Conservation (phyloP, 2,797 vertebrate species). For the Sternotherus odoratus region DNA sequence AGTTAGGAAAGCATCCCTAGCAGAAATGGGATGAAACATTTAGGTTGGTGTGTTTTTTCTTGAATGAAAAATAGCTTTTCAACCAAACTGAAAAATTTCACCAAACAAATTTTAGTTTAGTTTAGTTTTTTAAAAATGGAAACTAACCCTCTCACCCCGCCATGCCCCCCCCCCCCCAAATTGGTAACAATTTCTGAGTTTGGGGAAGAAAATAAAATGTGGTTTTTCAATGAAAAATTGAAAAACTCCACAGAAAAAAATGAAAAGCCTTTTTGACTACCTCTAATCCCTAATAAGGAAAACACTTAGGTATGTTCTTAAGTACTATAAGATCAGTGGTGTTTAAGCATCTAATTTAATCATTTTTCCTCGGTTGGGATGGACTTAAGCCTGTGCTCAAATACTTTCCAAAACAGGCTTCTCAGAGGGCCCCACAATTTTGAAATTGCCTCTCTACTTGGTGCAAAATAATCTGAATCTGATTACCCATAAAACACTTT, state of each 20-base stretch:
- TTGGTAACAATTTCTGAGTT: not conserved
- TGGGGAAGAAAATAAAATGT: not conserved
- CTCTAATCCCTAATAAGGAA: not conserved
- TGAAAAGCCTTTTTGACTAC: not conserved
- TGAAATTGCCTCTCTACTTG: not conserved
- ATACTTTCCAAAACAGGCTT: not conserved
- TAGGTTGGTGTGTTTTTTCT: not conserved
- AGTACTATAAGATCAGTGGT: not conserved
- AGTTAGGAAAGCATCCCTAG: not conserved
- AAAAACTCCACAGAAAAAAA: not conserved
- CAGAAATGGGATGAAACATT: not conserved
- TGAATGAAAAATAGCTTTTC: not conserved
- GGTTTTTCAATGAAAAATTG: not conserved
- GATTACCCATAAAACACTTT: not conserved
- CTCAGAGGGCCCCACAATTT: not conserved
- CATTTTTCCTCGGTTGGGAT: not conserved
- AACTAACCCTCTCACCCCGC: not conserved
- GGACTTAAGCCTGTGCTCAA: not conserved
- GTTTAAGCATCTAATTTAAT: not conserved
- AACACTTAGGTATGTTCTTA: not conserved
- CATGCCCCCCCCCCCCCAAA: rapidly evolving
- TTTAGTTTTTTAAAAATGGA: not conserved
- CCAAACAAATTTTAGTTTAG: not conserved
- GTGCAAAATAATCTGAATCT: not conserved
- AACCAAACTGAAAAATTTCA: not conserved